These are phyloP conservation scores for Drosophila nebulosa DNA, from an alignment of 1,140 invertebrate genomes.

Conservation along the genomic window DNA sequence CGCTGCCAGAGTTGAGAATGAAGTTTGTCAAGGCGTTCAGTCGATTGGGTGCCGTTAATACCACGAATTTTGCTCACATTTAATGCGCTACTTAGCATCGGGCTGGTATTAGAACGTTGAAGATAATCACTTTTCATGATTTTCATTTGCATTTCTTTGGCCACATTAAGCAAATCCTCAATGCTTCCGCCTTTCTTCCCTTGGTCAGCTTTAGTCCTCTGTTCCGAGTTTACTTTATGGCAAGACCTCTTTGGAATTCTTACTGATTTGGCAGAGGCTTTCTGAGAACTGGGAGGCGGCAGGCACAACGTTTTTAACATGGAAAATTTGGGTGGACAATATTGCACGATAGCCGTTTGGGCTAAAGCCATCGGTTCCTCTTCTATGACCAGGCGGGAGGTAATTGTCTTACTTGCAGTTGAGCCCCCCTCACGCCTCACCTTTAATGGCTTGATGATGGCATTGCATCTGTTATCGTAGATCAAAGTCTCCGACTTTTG, in stretches of 20 bases:
- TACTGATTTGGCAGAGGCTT: background rate
- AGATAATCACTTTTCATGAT: background rate
- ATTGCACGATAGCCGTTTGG: conserved; percentile 12
- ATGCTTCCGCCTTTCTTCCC: background rate
- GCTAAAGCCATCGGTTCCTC: background rate
- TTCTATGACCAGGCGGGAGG: background rate
- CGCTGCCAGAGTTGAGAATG: conserved; percentile 23
- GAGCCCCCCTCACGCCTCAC: background rate
- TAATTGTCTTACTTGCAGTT: background rate
- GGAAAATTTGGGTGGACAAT: background rate
- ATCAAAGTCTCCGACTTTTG: conserved; percentile 40
- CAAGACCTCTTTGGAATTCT: background rate
- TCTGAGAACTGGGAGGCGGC: background rate
- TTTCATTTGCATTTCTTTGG: background rate
- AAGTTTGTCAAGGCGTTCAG: background rate
- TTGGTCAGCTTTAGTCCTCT: background rate
- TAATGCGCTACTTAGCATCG: background rate
- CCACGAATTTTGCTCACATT: too few relatives aligned
- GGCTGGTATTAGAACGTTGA: background rate
- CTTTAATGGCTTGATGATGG: conserved; percentile 10
- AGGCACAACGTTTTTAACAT: background rate
- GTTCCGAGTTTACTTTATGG: too few relatives aligned
- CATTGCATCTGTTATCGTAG: conserved; percentile 40
- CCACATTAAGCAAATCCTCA: background rate
- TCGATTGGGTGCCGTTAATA: background rate